Evolutionary conservation across 1,140 invertebrate genomes (phyloP), one percentile per base, ranked within the genome.

Genomic region (Zaprionus lachaisei): DNA sequence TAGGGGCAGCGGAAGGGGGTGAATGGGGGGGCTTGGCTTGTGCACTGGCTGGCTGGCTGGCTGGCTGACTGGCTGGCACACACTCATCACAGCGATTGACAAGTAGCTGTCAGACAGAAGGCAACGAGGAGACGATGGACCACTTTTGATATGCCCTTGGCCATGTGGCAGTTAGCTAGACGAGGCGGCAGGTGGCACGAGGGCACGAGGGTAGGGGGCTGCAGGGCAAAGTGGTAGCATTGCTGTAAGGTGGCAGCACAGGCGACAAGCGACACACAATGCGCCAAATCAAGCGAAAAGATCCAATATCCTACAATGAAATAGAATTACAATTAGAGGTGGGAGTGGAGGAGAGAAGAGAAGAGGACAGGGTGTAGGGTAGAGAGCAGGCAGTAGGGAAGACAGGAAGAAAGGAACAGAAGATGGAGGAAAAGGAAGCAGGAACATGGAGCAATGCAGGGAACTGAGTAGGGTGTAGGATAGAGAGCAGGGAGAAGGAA

Each of bases 221-320:
- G 41, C 41, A 44, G n/a, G 31, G 9, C 9, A 34, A 34, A 3
- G 31, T 34, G 31, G 31, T 34, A 4, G 9, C 31, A 4, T 34
- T 9, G 41, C 41, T 17, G n/a, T 47, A 47, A 47, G 41, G 41
- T 47, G 41, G 41, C 41, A 11, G 41, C n/a, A 17, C n/a, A 47
- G 17, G 41, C 41, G 41, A 47, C 37, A 38, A 47, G 41, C 41
- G 41, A 47, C 47, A 37, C 68, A 89, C 84, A 89, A 89, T 89
- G 79, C 81, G 72, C 69, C 84, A 89, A 89, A 89, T 89, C 84
- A 89, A 89, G 84, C 79, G 78, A 68, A 84, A 89, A 89, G 83
- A 89, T 79, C 81, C 84, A 89, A 89, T 89, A 89, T 89, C 85
- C 81, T 85, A 71, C 73, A 84, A 84, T 87, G 81, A 77, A 90